Percentiles rank a stretch among this genome's conserved stretches.
phyloP scores from a whole-genome alignment of 2,888 invertebrate genomes.

The Eristalis arbustorum region DNA sequence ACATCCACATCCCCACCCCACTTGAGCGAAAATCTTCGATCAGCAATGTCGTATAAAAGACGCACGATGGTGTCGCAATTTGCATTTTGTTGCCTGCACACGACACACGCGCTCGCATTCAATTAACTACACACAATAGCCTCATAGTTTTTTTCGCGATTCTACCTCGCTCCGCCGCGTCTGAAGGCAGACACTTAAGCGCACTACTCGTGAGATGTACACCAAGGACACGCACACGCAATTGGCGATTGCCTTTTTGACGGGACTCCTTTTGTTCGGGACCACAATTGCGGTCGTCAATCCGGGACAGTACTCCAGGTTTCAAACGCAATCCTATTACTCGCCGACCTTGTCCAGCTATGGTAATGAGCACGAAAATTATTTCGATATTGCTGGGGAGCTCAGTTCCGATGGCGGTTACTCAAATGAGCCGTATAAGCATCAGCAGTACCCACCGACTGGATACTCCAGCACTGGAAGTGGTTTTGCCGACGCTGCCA shows the following conservation, averaged over 20 bases:
- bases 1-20: neutral
- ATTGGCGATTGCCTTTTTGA: slow-evolving; percentile 33
- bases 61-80: slow-evolving; percentile 45
- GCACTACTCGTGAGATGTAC: slow-evolving; percentile 40
- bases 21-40: neutral
- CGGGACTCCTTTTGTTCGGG: slow-evolving; percentile 6
- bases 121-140: slow-evolving; percentile 44
- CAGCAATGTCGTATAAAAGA: slow-evolving; percentile 54
- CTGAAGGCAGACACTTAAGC: slow-evolving; percentile 4
- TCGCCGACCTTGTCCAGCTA: slow-evolving; percentile 35
- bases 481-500: slow-evolving; percentile 2
- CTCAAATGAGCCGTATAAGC: slow-evolving; percentile 21
- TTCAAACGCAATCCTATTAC: slow-evolving; percentile 49
- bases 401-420: slow-evolving; percentile 10
- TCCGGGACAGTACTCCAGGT: slow-evolving; percentile 35
- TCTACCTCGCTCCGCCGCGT: too few relatives aligned
- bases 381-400: slow-evolving; percentile 40
- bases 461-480: slow-evolving; percentile 18
- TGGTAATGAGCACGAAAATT: slow-evolving; percentile 52
- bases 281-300: slow-evolving; percentile 22
- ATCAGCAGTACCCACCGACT: slow-evolving; percentile 27
- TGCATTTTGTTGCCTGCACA: slow-evolving; percentile 63
- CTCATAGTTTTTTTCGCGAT: slow-evolving; percentile 44
- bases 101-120: slow-evolving; percentile 57
- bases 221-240: slow-evolving; percentile 17